Conservation (phyloP, 1,140 invertebrate species). For the Dinoponera quadriceps region DNA sequence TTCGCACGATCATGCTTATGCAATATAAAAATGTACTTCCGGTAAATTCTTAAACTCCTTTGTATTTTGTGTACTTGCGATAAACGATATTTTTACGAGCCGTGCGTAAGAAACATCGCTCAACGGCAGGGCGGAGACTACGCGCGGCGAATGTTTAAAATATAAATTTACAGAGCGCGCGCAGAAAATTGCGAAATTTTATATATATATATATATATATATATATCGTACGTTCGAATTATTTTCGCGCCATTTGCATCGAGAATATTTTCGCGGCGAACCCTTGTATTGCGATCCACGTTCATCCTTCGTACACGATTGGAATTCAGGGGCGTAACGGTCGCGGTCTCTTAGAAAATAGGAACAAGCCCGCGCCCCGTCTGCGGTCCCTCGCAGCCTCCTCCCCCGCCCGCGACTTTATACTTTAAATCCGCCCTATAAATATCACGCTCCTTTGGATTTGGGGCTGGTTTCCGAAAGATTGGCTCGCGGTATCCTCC, state of each 20-base stretch:
- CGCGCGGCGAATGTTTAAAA: not conserved
- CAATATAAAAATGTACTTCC: slow-evolving; percentile 1
- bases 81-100: slow-evolving; percentile 16
- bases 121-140: not conserved
- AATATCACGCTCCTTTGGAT: slow-evolving; percentile 85
- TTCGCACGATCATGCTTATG: not conserved
- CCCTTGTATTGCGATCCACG: slow-evolving; percentile 60
- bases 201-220: too few relatives aligned
- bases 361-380: slow-evolving; percentile 74
- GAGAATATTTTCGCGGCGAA: slow-evolving; percentile 22
- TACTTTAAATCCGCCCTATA: slow-evolving; percentile 86
- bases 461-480: slow-evolving; percentile 85
- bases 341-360: slow-evolving; percentile 81
- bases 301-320: slow-evolving; percentile 63
- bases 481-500: slow-evolving; percentile 85
- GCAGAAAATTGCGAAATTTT: slow-evolving; percentile 1
- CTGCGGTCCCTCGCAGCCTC: slow-evolving; percentile 72
- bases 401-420: slow-evolving; percentile 79
- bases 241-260: slow-evolving; percentile 51
- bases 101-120: not conserved
- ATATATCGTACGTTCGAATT: slow-evolving; percentile 40
- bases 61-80: not conserved
- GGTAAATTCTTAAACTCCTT: not conserved
- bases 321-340: slow-evolving; percentile 63
- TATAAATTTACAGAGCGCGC: not conserved